A percentile compares a stretch with the other conserved stretches of the same genome.
These are phyloP conservation scores for Erethizon dorsatum DNA, from an alignment of 2,797 vertebrate genomes.

Conservation along the genomic window DNA sequence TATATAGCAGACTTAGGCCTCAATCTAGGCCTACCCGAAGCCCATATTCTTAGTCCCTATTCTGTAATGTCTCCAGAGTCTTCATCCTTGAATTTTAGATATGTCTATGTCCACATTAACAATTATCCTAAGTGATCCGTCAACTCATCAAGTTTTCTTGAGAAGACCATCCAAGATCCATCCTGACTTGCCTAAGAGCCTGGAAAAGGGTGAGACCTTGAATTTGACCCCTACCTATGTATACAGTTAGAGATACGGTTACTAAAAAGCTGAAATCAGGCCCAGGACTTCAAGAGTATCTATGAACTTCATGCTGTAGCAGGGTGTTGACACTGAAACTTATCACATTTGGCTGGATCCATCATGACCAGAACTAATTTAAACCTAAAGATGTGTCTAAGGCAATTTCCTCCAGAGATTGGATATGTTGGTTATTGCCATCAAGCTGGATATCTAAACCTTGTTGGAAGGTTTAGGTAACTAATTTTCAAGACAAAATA, in stretches of 20 bases:
- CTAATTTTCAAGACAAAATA: conserved; percentile 63
- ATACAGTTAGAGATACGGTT: background rate
- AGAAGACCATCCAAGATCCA: background rate
- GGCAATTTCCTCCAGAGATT: background rate
- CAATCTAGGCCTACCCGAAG: background rate
- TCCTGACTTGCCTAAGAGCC: background rate
- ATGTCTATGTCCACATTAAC: background rate
- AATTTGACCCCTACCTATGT: background rate
- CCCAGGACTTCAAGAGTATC: background rate
- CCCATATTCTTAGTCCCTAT: background rate
- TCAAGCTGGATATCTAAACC: conserved; percentile 34
- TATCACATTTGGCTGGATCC: background rate
- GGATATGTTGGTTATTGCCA: background rate
- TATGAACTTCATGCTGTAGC: background rate
- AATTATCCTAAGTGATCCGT: background rate
- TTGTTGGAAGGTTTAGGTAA: conserved; percentile 53
- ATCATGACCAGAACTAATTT: conserved; percentile 14
- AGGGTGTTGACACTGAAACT: background rate
- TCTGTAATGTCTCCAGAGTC: background rate
- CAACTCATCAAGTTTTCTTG: background rate
- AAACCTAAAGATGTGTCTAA: background rate
- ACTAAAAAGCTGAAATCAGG: background rate
- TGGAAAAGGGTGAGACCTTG: background rate
- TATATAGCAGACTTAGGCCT: background rate
- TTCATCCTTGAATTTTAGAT: conserved; percentile 3